Base-by-base conservation (phyloP, 2,888 invertebrate genomes). In the Argynnis bischoffii region DNA sequence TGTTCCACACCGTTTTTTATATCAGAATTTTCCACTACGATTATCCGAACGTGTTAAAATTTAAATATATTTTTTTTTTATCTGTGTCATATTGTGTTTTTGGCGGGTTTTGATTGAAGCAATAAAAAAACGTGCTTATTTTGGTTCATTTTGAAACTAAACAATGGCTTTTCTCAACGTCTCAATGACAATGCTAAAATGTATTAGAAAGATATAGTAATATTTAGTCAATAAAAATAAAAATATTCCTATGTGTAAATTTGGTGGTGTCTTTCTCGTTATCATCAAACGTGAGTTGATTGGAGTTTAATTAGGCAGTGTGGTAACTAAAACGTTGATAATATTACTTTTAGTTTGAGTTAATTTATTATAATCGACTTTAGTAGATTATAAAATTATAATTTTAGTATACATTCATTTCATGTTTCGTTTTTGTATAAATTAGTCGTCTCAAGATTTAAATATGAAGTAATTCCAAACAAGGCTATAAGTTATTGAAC, bases 41-140 rank as follows among this genome's bases (percentile, higher is more conserved):
- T 13, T 55, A 61, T 61, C 41, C 60, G 61, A 61, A 61, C 66
- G 55, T 26, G 48, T 61, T 21, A 6, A 50, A 41, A 64, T 57
- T 21, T n/a, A 5, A 48, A 26, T 53, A 13, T 8, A 11, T 41
- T 35, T 1, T 41, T 41, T 59, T 26, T 41, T 59, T 26, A 59
- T 59, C 59, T 59, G 59, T 59, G 59, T n/a, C n/a, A 8, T 16
- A 47, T 48, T 5, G 8, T 15, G 46, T 48, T 59, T 48, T 59
- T 59, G 59, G 59, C 31, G 59, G 31, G 14, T 35, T 55, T 35
- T 55, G 31, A n/a, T 35, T 35, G n/a, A 21, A 48, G 31, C 1
- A 11, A 41, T 41, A 41, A 41, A 41, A 41, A 41, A 41, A 8
- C 11, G 2, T 41, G 35, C 35, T 2, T 41, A 11, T 41, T 41